Conservation (phyloP, 2,113 vertebrate genomes). For the Ifrita kowaldi region DNA sequence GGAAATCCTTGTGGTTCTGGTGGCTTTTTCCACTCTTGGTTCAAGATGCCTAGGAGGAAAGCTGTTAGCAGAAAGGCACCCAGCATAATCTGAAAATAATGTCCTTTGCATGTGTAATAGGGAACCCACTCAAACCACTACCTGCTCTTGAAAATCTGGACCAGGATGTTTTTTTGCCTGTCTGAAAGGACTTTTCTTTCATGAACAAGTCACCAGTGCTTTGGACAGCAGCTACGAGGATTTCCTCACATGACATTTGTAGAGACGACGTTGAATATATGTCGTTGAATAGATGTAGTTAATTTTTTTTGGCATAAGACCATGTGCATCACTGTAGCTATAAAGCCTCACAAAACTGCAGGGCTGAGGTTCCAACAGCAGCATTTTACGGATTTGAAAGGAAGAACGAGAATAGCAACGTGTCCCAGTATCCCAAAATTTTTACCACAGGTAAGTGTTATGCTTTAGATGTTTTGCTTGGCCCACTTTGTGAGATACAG, state of each 20-base stretch:
- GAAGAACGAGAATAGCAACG: neutral
- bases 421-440: neutral
- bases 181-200: neutral
- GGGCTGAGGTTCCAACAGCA: neutral
- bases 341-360: neutral
- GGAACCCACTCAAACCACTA: neutral
- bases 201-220: neutral
- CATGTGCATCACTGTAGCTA: neutral
- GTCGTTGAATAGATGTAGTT: neutral
- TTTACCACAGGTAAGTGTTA: neutral
- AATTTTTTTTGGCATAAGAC: neutral
- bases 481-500: neutral
- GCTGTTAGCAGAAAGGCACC: neutral
- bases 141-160: neutral
- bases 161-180: neutral
- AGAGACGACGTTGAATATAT: neutral
- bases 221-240: neutral
- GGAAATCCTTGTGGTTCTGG: neutral
- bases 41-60: neutral
- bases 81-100: neutral
- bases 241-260: neutral
- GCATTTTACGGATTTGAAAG: neutral
- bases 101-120: neutral
- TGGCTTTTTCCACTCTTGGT: neutral
- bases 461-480: neutral